Evolutionary conservation across 2,113 vertebrate species (phyloP), one percentile per base, ranked within the genome.

Genomic region (Perognathus longimembris): DNA sequence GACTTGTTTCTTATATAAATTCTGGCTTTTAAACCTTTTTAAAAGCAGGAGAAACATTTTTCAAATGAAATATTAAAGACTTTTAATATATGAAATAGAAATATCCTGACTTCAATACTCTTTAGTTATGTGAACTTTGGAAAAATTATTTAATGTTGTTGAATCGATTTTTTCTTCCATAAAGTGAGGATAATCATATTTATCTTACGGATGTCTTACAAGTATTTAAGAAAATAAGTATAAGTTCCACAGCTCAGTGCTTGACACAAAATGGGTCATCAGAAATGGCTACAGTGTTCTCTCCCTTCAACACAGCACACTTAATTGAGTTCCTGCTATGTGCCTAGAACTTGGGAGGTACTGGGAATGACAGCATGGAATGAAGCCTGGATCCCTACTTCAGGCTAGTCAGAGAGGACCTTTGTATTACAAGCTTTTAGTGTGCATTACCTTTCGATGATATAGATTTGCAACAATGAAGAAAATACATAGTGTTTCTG

Each of bases 41-140:
- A 80, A 54, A 92, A 77, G 28, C 12, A 84, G 6, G 12, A 73
- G 34, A 88, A 81, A 63, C 2, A 34, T 94, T 88, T 95, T 92
- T 67, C 20, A 82, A 69, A 69, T 45, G n/a, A 78, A 93, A 76
- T 87, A 80, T 75, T 78, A 45, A 26, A 85, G 45, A 90, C 22
- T 4, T 59, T 18, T n/a, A 67, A 77, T 67, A 61, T 38, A 26
- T 77, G 76, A 85, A 63, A 77, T 57, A 89, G 54, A 84, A 88
- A 26, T 91, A 85, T n/a, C 24, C 40, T 42, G 24, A 77, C 4
- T 67, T 26, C 11, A 84, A 12, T 24, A 80, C 34, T 89, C 28
- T 10, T 76, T n/a, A 80, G 64, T 36, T 89, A 9, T 67, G 6
- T 73, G 73, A 94, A 1, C n/a, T 87, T 73, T 80, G 15, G 77